Evolutionary conservation across 2,888 invertebrate species (phyloP).

Genomic region (Dryobota labecula): DNA sequence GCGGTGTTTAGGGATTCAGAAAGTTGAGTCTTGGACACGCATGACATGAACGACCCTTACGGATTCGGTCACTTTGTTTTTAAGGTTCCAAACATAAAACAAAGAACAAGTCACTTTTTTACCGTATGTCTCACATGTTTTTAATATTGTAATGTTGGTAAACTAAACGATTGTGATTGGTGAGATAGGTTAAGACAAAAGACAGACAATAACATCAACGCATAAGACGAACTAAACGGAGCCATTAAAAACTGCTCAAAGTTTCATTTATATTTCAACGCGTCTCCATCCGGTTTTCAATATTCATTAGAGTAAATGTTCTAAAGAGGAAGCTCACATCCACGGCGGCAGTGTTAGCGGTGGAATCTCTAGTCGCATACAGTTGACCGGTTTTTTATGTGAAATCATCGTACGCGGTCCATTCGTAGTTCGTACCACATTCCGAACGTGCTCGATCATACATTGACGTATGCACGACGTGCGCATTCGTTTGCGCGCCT

Average conservation of each 20-base stretch:
- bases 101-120: background rate
- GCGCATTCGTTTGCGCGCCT: constrained; percentile 60
- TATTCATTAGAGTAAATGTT: constrained; percentile 58
- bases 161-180: background rate
- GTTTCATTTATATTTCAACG: constrained; percentile 41
- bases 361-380: constrained; percentile 45
- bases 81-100: background rate
- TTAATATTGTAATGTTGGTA: background rate
- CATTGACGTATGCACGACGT: constrained; percentile 61
- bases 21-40: background rate
- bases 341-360: constrained; percentile 29
- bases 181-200: background rate
- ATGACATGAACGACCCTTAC: background rate
- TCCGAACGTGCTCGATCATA: constrained; percentile 72
- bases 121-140: background rate
- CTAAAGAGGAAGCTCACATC: constrained; percentile 59
- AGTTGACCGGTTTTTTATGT: constrained; percentile 65
- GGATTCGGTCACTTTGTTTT: background rate
- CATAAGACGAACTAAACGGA: background rate
- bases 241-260: constrained; percentile 35
- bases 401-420: constrained; percentile 51
- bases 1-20: background rate
- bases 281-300: constrained; percentile 59
- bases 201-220: constrained; percentile 4
- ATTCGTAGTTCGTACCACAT: constrained; percentile 53